Conservation (phyloP, 2,888 invertebrate genomes). For the Polyommatus iphigenia region DNA sequence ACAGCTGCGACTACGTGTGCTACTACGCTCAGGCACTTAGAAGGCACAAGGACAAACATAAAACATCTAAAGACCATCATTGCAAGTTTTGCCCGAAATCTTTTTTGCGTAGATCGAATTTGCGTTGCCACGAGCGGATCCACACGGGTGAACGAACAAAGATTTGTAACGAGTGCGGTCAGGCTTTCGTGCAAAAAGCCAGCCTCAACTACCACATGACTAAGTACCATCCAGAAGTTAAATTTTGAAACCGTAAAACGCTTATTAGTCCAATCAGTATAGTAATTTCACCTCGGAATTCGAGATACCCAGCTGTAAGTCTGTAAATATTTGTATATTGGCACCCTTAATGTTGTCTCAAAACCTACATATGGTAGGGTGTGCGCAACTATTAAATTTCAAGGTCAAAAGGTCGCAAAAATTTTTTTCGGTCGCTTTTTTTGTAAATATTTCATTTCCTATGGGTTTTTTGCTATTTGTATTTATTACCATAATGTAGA, state of each 20-base stretch:
- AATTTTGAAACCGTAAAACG: slow-evolving; percentile 47
- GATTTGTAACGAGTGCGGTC: slow-evolving; percentile 60
- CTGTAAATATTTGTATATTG: too few relatives aligned
- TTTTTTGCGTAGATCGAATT: slow-evolving; percentile 60
- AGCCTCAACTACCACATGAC: slow-evolving; percentile 71
- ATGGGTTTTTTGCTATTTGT: too few relatives aligned
- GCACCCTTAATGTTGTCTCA: too few relatives aligned
- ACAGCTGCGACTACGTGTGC: slow-evolving; percentile 61
- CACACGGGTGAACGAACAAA: slow-evolving; percentile 65
- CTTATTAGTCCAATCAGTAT: too few relatives aligned
- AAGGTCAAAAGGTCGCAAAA: too few relatives aligned
- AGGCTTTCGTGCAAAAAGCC: slow-evolving; percentile 71
- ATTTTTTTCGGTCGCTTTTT: too few relatives aligned
- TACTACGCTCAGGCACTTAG: slow-evolving; percentile 57
- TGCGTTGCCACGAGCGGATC: slow-evolving; percentile 62
- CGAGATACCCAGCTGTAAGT: too few relatives aligned
- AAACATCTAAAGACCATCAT: slow-evolving; percentile 62
- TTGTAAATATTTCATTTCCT: too few relatives aligned
- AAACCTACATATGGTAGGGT: too few relatives aligned
- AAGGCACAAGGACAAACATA: slow-evolving; percentile 67
- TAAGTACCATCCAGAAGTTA: slow-evolving; percentile 68
- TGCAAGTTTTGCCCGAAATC: slow-evolving; percentile 70
- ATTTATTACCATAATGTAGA: too few relatives aligned
- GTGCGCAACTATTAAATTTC: too few relatives aligned
- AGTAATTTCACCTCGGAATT: too few relatives aligned